Base-by-base conservation (phyloP, 2,113 vertebrate genomes). In the Empidonax alnorum region DNA sequence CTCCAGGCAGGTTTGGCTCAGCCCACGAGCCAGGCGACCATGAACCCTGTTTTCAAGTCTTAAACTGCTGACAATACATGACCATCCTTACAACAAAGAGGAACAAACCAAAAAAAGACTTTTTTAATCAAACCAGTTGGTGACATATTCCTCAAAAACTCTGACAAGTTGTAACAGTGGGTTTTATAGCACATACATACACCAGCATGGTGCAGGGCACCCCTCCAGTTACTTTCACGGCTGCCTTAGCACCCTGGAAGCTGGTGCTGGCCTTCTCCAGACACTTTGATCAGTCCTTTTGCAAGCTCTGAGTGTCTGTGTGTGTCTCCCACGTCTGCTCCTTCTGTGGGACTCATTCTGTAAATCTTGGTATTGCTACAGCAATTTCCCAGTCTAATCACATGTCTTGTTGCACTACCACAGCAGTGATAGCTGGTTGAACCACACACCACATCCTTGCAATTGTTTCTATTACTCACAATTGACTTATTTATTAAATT, bases 401-500 rank as follows among this genome's bases (percentile, higher is more conserved):
- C 83, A 93, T 77, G 94, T 83, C 96, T 84, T 92, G 94, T 90
- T 95, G 88, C 92, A 78, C 95, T 96, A 96, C 94, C 94, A 94
- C 94, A 90, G 88, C 85, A 96, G 92, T 90, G 93, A 96, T 96
- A 94, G 90, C 87, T 97, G 94, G 92, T 78, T 97, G 92, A 97
- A 95, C 94, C 96, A 96, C 95, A 96, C 96, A 96, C 96, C 96
- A 95, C 96, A 96, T 97, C 94, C 96, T 96, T 94, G 88, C 94
- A 96, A 96, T 96, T 96, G 92, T 84, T 97, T 81, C 90, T 96
- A 49, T 96, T 96, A 96, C 85, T 96, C 93, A 95, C 88, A 75
- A 84, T 91, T 89, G 79, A 95, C 85, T 95, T 96, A 96, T 95
- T 96, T 95, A 95, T 94, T 90, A 90, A 92, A 94, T 90, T 96